Percentiles rank a stretch among this genome's conserved stretches.
Evolutionary conservation across 2,888 invertebrate genomes (phyloP).

Genomic region (Argyresthia albistria): DNA sequence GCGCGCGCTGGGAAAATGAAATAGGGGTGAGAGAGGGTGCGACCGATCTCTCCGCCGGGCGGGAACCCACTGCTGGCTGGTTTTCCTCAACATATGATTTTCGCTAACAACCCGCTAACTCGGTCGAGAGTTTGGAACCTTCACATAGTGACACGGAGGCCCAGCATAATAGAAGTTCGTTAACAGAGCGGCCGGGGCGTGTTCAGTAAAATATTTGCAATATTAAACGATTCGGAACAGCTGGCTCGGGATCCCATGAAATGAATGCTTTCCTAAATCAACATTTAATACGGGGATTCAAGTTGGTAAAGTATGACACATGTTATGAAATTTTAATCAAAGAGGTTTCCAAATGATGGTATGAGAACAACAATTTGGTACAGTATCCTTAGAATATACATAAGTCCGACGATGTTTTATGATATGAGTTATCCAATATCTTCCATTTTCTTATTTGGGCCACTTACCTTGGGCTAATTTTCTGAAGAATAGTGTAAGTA

Average conservation of each 20-base stretch:
- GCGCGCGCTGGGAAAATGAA: not conserved
- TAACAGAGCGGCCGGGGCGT: constrained; percentile 40
- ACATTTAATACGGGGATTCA: not conserved
- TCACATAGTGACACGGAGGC: constrained; percentile 66
- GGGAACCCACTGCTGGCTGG: constrained; percentile 23
- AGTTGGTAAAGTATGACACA: too few relatives aligned
- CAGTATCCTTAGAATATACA: too few relatives aligned
- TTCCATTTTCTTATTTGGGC: too few relatives aligned
- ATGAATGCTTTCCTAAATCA: constrained; percentile 15
- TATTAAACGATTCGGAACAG: constrained; percentile 44
- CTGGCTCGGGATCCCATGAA: constrained; percentile 22
- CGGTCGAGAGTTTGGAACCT: constrained; percentile 69
- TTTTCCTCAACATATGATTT: constrained; percentile 61
- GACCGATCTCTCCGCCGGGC: constrained; percentile 21
- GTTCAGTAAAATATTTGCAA: constrained; percentile 52
- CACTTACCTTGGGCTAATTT: too few relatives aligned
- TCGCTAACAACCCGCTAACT: constrained; percentile 55
- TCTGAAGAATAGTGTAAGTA: too few relatives aligned
- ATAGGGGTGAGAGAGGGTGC: constrained; percentile 13
- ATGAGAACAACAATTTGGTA: too few relatives aligned
- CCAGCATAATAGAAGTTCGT: constrained; percentile 51
- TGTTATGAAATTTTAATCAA: too few relatives aligned
- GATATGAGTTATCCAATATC: too few relatives aligned
- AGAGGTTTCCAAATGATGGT: too few relatives aligned
- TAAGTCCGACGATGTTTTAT: too few relatives aligned